These are phyloP conservation scores for Calidris pygmaea DNA, from an alignment of 2,113 vertebrate species.

Conservation along the genomic window DNA sequence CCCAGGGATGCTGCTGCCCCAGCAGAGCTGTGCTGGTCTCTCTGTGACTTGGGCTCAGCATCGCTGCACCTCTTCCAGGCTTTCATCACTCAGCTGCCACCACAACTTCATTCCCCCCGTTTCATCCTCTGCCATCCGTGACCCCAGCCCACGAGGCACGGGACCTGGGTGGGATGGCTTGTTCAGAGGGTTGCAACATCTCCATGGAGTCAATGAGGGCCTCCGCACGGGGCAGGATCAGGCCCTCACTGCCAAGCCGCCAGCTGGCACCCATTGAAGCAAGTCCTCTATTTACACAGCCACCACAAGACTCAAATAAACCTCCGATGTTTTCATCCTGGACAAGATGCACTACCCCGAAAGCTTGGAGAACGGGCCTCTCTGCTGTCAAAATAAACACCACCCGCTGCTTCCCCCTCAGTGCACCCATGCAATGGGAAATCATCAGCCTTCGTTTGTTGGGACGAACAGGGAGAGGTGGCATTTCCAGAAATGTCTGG, in stretches of 20 bases:
- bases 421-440: background rate
- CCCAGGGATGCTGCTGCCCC: background rate
- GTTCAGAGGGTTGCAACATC: background rate
- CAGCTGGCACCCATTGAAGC: background rate
- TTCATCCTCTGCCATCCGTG: background rate
- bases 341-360: background rate
- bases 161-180: background rate
- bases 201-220: background rate
- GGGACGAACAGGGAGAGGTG: background rate
- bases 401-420: background rate
- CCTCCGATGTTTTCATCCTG: background rate
- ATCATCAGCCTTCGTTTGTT: background rate
- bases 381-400: constrained; percentile 20
- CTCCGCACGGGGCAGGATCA: background rate
- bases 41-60: background rate
- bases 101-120: rapidly evolving
- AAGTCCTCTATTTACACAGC: background rate
- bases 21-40: rapidly evolving
- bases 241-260: background rate
- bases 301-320: background rate
- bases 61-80: rapidly evolving
- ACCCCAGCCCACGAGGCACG: rapidly evolving
- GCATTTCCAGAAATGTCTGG: background rate
- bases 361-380: background rate
- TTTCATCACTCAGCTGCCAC: background rate